Evolutionary conservation across 1,140 invertebrate species (phyloP).

Genomic region (Heliconius melpomene): DNA sequence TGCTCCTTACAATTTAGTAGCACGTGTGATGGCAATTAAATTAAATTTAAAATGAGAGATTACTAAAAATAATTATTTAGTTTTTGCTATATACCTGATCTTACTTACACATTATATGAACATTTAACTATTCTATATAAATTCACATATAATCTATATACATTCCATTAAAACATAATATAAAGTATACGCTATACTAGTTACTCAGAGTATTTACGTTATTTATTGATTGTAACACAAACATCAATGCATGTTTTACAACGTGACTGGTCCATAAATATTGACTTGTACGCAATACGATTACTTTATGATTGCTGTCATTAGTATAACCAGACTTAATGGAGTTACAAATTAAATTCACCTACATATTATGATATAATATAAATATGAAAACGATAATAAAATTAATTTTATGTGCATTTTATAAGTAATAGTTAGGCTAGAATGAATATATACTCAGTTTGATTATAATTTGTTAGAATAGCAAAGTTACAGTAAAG

Average conservation of each 20-base stretch:
- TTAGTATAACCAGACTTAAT: constrained; percentile 17
- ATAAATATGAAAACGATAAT: not conserved
- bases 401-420: not conserved
- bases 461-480: not conserved
- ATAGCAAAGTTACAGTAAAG: not conserved
- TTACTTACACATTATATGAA: not conserved
- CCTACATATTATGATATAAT: not conserved
- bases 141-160: not conserved
- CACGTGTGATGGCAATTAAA: not conserved
- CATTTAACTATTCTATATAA: not conserved
- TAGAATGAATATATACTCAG: not conserved
- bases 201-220: constrained; percentile 7
- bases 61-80: too few species aligned
- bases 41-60: not conserved
- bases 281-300: constrained; percentile 10
- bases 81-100: not conserved
- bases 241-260: constrained; percentile 19
- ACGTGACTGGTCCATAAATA: constrained; percentile 19
- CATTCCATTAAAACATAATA: not conserved
- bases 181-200: not conserved
- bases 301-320: constrained; percentile 15
- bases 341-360: constrained; percentile 8
- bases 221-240: constrained; percentile 14
- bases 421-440: not conserved
- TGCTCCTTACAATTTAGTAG: not conserved